Base-by-base conservation (phyloP, 2,113 vertebrate species). In the Cheirogaleus medius region DNA sequence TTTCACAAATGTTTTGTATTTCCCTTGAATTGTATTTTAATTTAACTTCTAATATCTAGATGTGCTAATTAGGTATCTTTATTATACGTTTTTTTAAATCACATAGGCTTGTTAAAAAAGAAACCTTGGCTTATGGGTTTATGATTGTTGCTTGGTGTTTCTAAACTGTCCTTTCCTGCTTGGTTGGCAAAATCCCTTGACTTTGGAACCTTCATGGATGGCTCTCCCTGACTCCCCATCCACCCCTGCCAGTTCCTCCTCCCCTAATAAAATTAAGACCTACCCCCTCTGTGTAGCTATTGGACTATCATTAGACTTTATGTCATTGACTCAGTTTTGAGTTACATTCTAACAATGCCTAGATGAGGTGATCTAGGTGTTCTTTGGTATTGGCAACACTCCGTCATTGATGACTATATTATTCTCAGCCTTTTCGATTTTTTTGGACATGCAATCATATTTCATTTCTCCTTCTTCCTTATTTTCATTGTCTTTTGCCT, bases 1-100 rank as follows among this genome's bases (percentile, higher is more conserved):
- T 94, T 87, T 77, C 17, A 42, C 18, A 37, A 42, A 87, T 96
- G 56, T 68, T 80, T 92, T 91, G 14, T 93, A n/a, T 92, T 95
- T 92, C 21, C 54, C 44, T 92, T 88, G 63, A 82, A 47, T 63
- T 90, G 47, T 95, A 42, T 92, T 90, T 97, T 37, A 91, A 8
- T 74, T 92, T n/a, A 90, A 14, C 20, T 90, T 90, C 25, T 34
- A 14, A 14, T 58, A 29, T 83, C 18, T 94, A 29, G 47, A 37
- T 88, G 32, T 77, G 69, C 49, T 85, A 63, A 37, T n/a, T 60
- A 66, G 58, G 82, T 89, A 58, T 17, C 10, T 96, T 63, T 23
- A 20, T 58, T 18, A 20, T 52, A 85, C 81, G 60, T 92, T 77
- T 58, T 56, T 54, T 94, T 74, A 23, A 32, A 32, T 78, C 58